phyloP scores from a whole-genome alignment of 2,797 vertebrate species.

The Rhinoraja longicauda region DNA sequence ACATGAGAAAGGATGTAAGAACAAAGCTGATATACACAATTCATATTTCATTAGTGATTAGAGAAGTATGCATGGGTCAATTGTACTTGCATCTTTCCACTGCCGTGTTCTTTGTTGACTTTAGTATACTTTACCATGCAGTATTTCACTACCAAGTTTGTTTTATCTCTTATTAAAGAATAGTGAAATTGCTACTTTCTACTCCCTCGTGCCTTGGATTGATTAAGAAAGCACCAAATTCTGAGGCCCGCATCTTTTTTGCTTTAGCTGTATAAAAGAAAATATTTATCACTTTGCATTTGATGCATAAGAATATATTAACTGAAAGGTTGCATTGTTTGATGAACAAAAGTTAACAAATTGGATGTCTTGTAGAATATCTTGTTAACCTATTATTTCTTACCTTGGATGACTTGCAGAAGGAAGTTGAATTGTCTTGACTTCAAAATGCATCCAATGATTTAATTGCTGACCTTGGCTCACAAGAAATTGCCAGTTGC shows the following conservation, averaged over 20 bases:
- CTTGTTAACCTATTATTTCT: background rate
- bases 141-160: background rate
- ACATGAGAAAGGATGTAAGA: background rate
- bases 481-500: background rate
- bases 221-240: background rate
- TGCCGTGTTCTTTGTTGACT: background rate
- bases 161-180: background rate
- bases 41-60: background rate
- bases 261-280: background rate
- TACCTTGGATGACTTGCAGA: no score
- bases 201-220: no score
- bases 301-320: background rate
- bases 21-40: background rate
- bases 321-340: background rate
- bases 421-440: background rate
- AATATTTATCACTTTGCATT: background rate
- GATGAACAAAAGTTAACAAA: background rate
- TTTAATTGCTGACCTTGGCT: no score
- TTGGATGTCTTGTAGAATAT: background rate
- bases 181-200: background rate
- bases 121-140: background rate
- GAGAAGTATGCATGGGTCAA: background rate
- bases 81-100: background rate
- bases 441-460: background rate
- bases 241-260: background rate